phyloP scores from a whole-genome alignment of 2,113 vertebrate genomes.

The Zosterops borbonicus region DNA sequence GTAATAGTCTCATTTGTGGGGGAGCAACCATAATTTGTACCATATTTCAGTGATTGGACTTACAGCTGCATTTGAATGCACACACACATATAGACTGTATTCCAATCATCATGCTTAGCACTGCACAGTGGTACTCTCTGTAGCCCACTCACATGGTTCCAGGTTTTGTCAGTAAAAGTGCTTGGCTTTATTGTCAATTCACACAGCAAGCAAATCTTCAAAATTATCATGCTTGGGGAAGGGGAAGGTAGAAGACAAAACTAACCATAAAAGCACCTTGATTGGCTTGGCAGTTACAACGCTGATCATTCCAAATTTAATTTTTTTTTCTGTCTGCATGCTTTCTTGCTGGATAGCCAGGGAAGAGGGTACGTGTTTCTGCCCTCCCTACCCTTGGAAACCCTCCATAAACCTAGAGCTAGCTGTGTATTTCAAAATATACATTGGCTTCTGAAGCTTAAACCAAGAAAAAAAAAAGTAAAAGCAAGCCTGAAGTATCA shows the following conservation, averaged over 20 bases:
- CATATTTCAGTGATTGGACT: constrained; percentile 1
- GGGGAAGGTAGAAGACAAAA: constrained; percentile 63
- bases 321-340: not conserved
- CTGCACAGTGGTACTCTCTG: constrained; percentile 33
- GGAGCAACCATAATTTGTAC: constrained; percentile 63
- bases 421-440: not conserved
- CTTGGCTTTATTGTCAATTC: constrained; percentile 77
- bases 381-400: not conserved
- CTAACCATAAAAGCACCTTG: constrained; percentile 81
- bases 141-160: constrained; percentile 31
- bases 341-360: not conserved
- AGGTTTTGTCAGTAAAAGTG: constrained; percentile 83
- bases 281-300: constrained; percentile 28
- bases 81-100: not conserved
- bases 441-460: not conserved
- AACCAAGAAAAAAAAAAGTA: not conserved
- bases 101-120: constrained; percentile 20
- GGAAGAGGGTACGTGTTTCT: not conserved
- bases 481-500: not conserved
- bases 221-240: constrained; percentile 74
- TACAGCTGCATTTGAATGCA: constrained; percentile 38
- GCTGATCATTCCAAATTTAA: not conserved
- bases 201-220: constrained; percentile 81
- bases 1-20: not conserved
- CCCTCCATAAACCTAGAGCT: not conserved